Evolutionary conservation across 2,113 vertebrate species (phyloP), one percentile per base, ranked within the genome.

Genomic region (Vidua macroura): DNA sequence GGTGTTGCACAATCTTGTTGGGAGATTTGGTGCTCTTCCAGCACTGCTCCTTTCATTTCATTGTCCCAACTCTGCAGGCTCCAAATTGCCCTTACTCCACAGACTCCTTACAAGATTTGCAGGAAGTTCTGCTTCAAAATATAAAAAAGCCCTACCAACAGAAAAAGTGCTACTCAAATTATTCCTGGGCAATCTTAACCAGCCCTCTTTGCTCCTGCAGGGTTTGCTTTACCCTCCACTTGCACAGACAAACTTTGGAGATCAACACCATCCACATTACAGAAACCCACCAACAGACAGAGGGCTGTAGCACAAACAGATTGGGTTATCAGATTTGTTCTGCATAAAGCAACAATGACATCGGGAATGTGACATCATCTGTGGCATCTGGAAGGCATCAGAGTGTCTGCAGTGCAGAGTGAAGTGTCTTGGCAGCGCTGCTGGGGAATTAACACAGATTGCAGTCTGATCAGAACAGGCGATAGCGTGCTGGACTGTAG

Each of bases 311-410:
- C 62, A 68, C 10, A n/a, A n/a, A n/a, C n/a, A 4, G 2, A 0
- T 33, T 31, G 55, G 43, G 37, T 63, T 81, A 73, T 92, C 28
- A 35, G 53, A 75, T 48, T 80, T 1, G 9, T 56, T 35, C 64
- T 86, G 60, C 35, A 8, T 52, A 43, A 63, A 37, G 48, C 79
- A 88, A 49, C 46, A 53, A 16, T 63, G 55, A 19, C 73, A 75
- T 83, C 9, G 55, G 76, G 35, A 88, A 49, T 31, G 28, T 90
- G 64, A 86, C 88, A 75, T 81, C 73, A 90, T 53, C 56, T 90
- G 75, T 90, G 83, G 53, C 51, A 86, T 74, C 79, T 95, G 79
- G 59, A 92, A 92, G 81, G 52, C 86, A 81, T 74, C 62, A 30
- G 46, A 25, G 23, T 13, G 17, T 21, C 68, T 77, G 51, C 37